Percentiles rank a stretch among this genome's conserved stretches.
phyloP scores from a whole-genome alignment of 1,140 invertebrate genomes.

The Dendrolimus punctatus region DNA sequence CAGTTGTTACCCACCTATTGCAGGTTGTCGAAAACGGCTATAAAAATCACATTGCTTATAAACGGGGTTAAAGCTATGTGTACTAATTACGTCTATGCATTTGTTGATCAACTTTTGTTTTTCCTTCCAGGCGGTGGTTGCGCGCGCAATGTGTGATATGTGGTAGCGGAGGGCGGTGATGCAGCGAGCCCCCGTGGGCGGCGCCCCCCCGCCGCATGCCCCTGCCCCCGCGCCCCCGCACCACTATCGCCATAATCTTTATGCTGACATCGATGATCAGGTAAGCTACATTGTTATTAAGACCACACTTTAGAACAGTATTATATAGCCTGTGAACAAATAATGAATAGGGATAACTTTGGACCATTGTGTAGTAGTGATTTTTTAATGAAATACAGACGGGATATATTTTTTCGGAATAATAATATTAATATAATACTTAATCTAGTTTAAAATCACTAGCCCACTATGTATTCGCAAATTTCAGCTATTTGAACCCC shows the following conservation, averaged over 20 bases:
- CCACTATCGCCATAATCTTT: slow-evolving; percentile 41
- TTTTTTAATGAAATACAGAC: no score
- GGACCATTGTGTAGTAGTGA: no score
- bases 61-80: no score
- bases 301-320: neutral
- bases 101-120: slow-evolving; percentile 3
- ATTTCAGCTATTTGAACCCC: no score
- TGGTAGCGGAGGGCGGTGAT: slow-evolving; percentile 62
- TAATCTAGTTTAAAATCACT: no score
- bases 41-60: no score
- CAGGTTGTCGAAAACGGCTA: no score
- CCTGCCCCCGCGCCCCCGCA: slow-evolving; percentile 36
- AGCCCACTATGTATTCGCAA: no score
- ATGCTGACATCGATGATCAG: slow-evolving; percentile 68
- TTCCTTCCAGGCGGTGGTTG: slow-evolving; percentile 12
- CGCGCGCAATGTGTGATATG: slow-evolving; percentile 43
- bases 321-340: neutral
- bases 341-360: neutral
- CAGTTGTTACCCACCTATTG: no score
- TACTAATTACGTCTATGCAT: no score
- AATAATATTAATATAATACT: no score
- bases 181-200: slow-evolving; percentile 62
- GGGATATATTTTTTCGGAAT: no score
- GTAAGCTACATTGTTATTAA: slow-evolving; percentile 19
- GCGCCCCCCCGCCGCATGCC: slow-evolving; percentile 51